A percentile compares a stretch with the other conserved stretches of the same genome.
phyloP scores from a whole-genome alignment of 2,797 vertebrate genomes.

The Epinephelus coioides region DNA sequence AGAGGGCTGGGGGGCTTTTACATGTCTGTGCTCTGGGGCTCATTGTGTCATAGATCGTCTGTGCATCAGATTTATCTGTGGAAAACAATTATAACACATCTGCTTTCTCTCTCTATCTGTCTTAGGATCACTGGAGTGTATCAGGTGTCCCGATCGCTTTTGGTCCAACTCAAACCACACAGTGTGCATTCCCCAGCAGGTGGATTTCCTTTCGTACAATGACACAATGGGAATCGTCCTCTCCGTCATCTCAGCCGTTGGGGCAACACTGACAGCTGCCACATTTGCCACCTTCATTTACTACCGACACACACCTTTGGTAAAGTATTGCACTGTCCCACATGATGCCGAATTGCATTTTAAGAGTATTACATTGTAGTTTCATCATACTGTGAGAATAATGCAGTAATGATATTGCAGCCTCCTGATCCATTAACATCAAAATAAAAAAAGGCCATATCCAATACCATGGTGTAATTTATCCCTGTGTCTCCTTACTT shows the following conservation, averaged over 20 bases:
- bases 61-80: neutral
- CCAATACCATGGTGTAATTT: neutral
- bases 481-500: neutral
- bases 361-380: neutral
- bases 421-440: constrained; percentile 18
- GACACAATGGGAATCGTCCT: constrained; percentile 65
- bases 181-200: constrained; percentile 57
- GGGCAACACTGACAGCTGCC: constrained; percentile 58
- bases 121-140: constrained; percentile 62
- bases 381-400: constrained; percentile 15
- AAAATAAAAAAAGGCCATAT: constrained; percentile 10
- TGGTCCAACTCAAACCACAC: constrained; percentile 65
- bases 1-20: no score
- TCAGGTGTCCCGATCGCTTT: constrained; percentile 58
- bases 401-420: neutral
- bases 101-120: constrained; percentile 4
- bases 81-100: neutral
- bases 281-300: constrained; percentile 57
- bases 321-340: constrained; percentile 8
- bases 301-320: constrained; percentile 58
- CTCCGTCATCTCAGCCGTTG: constrained; percentile 56
- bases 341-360: constrained; percentile 14
- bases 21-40: no score
- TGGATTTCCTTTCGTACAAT: constrained; percentile 61
- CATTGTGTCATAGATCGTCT: no score